phyloP scores from a whole-genome alignment of 2,888 invertebrate genomes.

The Sarcophaga caerulescens region DNA sequence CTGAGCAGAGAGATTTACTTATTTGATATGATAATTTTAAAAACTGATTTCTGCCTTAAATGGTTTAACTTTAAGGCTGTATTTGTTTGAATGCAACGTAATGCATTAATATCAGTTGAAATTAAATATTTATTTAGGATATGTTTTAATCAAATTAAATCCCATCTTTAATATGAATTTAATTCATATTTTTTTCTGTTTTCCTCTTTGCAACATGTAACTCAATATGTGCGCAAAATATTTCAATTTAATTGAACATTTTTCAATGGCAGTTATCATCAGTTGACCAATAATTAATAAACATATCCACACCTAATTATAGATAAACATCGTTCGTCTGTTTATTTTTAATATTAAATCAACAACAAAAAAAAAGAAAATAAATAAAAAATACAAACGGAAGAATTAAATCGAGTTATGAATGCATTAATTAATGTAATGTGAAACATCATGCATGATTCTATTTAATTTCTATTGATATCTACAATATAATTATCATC shows the following conservation, averaged over 20 bases:
- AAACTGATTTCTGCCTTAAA: too few species aligned
- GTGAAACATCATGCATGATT: slow-evolving; percentile 40
- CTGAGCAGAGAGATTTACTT: too few species aligned
- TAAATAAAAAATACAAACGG: not conserved
- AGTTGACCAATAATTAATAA: slow-evolving; percentile 13
- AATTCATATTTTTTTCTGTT: not conserved
- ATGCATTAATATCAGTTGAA: too few species aligned
- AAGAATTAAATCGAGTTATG: not conserved
- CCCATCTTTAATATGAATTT: not conserved
- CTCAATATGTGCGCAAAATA: not conserved
- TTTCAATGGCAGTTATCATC: not conserved
- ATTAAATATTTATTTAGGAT: too few species aligned
- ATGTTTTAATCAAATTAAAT: not conserved
- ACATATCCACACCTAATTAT: slow-evolving; percentile 1
- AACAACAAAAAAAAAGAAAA: slow-evolving; percentile 1
- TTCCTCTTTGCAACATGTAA: not conserved
- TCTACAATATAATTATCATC: too few species aligned
- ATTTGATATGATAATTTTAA: too few species aligned
- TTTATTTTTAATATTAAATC: slow-evolving; percentile 1
- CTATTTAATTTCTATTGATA: slow-evolving; percentile 36
- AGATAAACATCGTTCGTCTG: slow-evolving; percentile 10
- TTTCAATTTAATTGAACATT: not conserved
- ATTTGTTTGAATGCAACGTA: too few species aligned
- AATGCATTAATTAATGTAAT: slow-evolving; percentile 17
- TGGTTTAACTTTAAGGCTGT: too few species aligned